These are phyloP conservation scores for Cacatua alba DNA, from an alignment of 2,113 vertebrate genomes.

Conservation along the genomic window DNA sequence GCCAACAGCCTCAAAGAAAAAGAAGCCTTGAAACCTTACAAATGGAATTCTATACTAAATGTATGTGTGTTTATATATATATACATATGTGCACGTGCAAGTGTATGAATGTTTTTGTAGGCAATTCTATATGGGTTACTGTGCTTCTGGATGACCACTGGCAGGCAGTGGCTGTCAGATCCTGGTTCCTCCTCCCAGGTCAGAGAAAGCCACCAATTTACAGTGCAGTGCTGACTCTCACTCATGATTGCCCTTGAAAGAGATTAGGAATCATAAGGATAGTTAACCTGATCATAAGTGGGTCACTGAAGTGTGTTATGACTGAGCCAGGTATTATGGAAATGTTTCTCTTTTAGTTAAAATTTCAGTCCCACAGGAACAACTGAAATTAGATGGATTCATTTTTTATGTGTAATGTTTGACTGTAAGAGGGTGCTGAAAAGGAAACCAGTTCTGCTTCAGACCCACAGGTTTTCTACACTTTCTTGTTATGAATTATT, in stretches of 20 bases:
- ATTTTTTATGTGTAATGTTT: neutral
- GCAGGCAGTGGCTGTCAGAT: neutral
- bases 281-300: neutral
- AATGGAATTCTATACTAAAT: neutral
- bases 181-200: neutral
- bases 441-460: neutral
- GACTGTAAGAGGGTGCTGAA: neutral
- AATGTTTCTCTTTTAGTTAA: neutral
- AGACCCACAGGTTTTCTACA: neutral
- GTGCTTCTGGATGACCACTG: neutral
- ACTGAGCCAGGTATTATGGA: neutral
- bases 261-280: neutral
- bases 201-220: neutral
- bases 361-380: neutral
- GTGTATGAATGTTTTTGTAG: neutral
- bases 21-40: neutral
- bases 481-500: neutral
- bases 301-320: neutral
- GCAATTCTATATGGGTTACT: neutral
- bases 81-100: accelerated
- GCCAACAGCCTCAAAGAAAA: neutral
- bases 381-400: neutral
- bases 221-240: neutral
- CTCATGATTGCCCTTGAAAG: neutral
- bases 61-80: no score